A percentile compares a stretch with the other conserved stretches of the same genome.
phyloP scores from a whole-genome alignment of 2,797 vertebrate species.

The Leucoraja ocellata region DNA sequence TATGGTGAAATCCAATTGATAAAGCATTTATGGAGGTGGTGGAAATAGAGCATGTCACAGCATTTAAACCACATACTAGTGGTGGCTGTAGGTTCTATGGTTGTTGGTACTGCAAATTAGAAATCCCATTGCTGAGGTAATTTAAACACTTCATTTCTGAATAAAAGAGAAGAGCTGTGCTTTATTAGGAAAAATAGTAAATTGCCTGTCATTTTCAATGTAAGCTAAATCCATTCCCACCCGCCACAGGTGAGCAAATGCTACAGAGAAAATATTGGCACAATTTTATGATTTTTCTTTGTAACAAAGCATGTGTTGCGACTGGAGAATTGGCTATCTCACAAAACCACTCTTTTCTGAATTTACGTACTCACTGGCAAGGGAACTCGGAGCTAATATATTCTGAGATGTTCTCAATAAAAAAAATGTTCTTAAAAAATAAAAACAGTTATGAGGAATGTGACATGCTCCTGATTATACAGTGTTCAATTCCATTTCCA shows the following conservation, averaged over 20 bases:
- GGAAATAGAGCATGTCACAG: neutral
- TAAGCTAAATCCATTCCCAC: neutral
- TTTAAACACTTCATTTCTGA: neutral
- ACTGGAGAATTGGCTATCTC: neutral
- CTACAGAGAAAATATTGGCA: neutral
- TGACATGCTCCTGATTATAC: too few species aligned
- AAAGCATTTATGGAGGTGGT: neutral
- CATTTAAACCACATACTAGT: neutral
- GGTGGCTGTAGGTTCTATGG: neutral
- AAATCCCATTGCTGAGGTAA: neutral
- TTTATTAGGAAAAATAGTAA: neutral
- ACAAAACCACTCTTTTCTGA: neutral
- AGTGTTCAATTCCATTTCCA: too few species aligned
- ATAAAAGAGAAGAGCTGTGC: neutral
- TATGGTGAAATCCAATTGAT: neutral
- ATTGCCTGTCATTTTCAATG: neutral
- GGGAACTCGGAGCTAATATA: too few species aligned
- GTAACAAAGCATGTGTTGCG: neutral
- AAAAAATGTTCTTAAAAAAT: neutral
- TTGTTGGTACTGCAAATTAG: neutral
- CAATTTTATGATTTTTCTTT: neutral
- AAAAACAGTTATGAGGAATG: neutral
- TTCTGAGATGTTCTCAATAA: neutral
- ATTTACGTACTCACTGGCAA: neutral
- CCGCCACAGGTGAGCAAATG: conserved; percentile 6